These are phyloP conservation scores for Melieria crassipennis DNA, from an alignment of 2,888 invertebrate species.

Conservation along the genomic window DNA sequence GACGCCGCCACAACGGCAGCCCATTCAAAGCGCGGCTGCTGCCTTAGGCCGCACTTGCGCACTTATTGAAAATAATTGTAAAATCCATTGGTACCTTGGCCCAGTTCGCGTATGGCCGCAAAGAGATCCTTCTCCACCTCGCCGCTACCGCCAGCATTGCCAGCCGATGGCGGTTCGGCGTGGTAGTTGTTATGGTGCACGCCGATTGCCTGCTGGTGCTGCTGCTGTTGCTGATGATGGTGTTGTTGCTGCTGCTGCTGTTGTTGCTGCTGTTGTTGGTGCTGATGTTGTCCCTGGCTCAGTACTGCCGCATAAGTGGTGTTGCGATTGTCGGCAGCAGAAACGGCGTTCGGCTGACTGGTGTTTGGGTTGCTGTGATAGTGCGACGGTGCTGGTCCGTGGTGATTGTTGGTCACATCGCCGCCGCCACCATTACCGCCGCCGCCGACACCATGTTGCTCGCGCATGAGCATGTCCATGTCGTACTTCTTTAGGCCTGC, in stretches of 20 bases:
- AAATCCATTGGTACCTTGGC: constrained; percentile 67
- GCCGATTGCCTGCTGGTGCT: constrained; percentile 35
- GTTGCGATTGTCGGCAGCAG: constrained; percentile 41
- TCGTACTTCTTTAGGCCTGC: constrained; percentile 51
- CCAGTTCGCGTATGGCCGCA: constrained; percentile 67
- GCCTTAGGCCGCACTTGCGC: no score
- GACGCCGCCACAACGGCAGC: no score
- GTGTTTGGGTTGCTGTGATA: constrained; percentile 35
- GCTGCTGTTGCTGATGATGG: constrained; percentile 34
- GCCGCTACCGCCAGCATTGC: constrained; percentile 37
- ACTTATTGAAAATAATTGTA: constrained; percentile 70
- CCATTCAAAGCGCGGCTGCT: no score
- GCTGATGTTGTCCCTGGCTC: constrained; percentile 60
- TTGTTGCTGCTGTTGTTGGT: constrained; percentile 33
- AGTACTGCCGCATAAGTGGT: constrained; percentile 66
- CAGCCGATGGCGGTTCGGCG: constrained; percentile 34
- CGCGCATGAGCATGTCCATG: constrained; percentile 56
- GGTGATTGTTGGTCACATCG: constrained; percentile 39
- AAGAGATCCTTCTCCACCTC: constrained; percentile 66
- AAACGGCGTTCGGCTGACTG: constrained; percentile 41
- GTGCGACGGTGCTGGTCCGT: constrained; percentile 36
- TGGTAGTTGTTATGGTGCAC: constrained; percentile 42
- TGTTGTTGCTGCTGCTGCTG: constrained; percentile 31
- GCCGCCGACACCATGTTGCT: constrained; percentile 37
- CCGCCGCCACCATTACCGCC: constrained; percentile 21